Percentiles rank a stretch among this genome's conserved stretches.
These are phyloP conservation scores for Streptopelia turtur DNA, from an alignment of 2,797 vertebrate species.

Conservation along the genomic window DNA sequence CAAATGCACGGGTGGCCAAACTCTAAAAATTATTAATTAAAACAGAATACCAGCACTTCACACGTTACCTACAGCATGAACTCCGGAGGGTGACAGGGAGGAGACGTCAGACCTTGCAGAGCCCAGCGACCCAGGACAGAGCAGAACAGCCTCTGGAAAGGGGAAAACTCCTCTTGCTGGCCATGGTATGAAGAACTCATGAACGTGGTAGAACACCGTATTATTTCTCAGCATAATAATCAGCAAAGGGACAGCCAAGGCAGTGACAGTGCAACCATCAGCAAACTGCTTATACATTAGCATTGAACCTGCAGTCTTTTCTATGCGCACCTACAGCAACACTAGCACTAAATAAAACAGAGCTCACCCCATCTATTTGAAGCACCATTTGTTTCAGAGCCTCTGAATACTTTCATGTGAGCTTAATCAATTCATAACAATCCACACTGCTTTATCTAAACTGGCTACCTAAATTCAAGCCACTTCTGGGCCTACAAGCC, in stretches of 20 bases:
- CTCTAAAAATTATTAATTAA: neutral
- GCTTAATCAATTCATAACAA: neutral
- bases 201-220: accelerated
- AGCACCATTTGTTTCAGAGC: neutral
- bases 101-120: no score
- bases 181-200: neutral
- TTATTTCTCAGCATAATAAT: neutral
- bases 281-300: neutral
- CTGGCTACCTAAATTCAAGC: neutral
- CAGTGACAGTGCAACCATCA: neutral
- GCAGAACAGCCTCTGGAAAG: accelerated
- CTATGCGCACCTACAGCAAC: neutral
- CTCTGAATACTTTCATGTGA: neutral
- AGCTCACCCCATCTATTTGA: neutral
- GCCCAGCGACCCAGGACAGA: neutral
- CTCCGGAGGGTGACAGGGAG: no score
- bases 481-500: neutral
- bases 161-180: accelerated
- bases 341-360: neutral
- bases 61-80: neutral
- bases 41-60: neutral
- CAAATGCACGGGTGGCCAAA: accelerated
- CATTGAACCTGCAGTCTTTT: neutral
- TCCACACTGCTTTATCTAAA: neutral
- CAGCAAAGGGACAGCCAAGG: neutral